Base-by-base conservation (phyloP, 2,797 vertebrate genomes). In the Steatocranus sp. region DNA sequence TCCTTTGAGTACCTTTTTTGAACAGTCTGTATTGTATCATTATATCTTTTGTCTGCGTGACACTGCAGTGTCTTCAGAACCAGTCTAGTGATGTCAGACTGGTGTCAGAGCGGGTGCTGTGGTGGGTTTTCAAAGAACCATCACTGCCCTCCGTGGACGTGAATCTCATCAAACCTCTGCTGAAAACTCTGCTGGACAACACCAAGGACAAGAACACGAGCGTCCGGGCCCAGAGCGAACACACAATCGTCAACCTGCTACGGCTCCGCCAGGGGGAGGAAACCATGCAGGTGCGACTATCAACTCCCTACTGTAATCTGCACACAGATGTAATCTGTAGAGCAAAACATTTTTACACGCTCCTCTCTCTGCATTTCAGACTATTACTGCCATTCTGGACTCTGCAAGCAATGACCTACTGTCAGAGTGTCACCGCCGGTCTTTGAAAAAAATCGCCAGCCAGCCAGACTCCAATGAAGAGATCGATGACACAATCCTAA, bases 141-240 rank as follows among this genome's bases (percentile, higher is more conserved):
- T 88, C 80, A 1, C 92, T 96, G 11, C 97, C 98, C 6, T 80
- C 96, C 3, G 32, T 99, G 95, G 98, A 99, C 15, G 89, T 95
- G 36, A 93, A 87, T 56, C 94, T 97, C 83, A 95, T 98, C 84
- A 99, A 99, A 93, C 98, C 98, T 8, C 92, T 99, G 86, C 95
- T 99, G 79, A 99, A 99, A 94, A 97, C 97, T 8, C 97, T 99
- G 87, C 95, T 99, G 84, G 99, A 99, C 95, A 99, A 99, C 92
- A 99, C 98, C 61, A 99, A 99, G 95, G 99, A 99, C 92, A 99
- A 99, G 93, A 99, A 99, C 95, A 99, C 98, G 36, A 97, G 97
- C 1, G 98, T 99, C 49, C 95, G 99, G 82, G 97, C 98, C 70
- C 98, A 98, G 95, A 99, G 98, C 0, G 99, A 99, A 76, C 97